These are phyloP conservation scores for Dorcus hopei DNA, from an alignment of 2,888 invertebrate genomes.

Conservation along the genomic window DNA sequence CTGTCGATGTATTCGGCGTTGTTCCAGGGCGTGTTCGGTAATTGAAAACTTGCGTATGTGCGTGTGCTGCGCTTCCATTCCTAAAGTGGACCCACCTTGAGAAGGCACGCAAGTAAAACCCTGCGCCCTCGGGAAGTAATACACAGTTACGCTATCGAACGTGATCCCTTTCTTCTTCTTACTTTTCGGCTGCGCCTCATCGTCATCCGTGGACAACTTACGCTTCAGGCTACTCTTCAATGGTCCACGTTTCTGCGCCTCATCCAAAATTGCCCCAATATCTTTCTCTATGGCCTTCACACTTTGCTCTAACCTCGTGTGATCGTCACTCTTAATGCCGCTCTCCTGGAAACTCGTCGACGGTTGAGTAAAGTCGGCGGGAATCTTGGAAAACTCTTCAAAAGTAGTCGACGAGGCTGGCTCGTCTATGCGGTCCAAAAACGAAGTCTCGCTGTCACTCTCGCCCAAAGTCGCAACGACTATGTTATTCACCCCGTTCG, in stretches of 20 bases:
- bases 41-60: constrained; percentile 77
- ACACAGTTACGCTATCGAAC: constrained; percentile 91
- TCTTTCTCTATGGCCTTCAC: constrained; percentile 25
- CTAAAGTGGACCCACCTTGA: constrained; percentile 86
- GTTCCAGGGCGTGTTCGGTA: constrained; percentile 84
- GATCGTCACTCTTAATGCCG: neutral
- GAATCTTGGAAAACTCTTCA: neutral
- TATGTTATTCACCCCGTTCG: constrained; percentile 39
- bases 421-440: constrained; percentile 47
- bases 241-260: constrained; percentile 33
- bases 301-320: constrained; percentile 12
- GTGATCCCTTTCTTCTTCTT: constrained; percentile 79
- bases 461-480: constrained; percentile 38
- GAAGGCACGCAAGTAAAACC: constrained; percentile 91
- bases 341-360: constrained; percentile 22
- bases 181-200: constrained; percentile 49
- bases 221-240: constrained; percentile 70
- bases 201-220: constrained; percentile 49
- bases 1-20: constrained; percentile 81
- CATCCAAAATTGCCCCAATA: constrained; percentile 32
- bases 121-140: constrained; percentile 90
- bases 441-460: constrained; percentile 55
- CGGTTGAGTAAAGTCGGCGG: constrained; percentile 4
- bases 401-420: constrained; percentile 13
- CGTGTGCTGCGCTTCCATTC: constrained; percentile 78